These are phyloP conservation scores for Dryadula phaetusa DNA, from an alignment of 2,888 invertebrate species.

Conservation along the genomic window DNA sequence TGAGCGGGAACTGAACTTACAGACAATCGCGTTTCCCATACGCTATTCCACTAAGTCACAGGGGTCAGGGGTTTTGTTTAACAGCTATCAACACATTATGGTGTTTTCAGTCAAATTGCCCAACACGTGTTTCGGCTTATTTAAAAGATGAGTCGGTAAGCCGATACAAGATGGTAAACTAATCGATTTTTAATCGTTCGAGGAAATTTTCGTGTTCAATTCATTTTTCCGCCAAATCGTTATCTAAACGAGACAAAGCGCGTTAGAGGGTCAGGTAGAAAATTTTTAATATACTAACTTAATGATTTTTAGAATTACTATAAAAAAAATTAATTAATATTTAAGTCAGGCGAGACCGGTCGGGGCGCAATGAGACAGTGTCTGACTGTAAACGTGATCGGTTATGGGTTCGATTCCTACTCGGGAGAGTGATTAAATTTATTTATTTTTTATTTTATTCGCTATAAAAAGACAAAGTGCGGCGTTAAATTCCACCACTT, in stretches of 20 bases:
- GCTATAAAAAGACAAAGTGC: too few relatives aligned
- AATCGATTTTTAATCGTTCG: slow-evolving; percentile 9
- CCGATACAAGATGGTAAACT: background rate
- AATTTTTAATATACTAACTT: background rate
- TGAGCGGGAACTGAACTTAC: too few relatives aligned
- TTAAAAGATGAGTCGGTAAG: slow-evolving; percentile 14
- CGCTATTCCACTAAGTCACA: too few relatives aligned
- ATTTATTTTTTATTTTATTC: too few relatives aligned
- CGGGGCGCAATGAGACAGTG: too few relatives aligned
- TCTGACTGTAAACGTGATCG: too few relatives aligned
- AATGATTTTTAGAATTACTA: background rate
- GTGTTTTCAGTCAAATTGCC: background rate
- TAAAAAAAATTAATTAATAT: too few relatives aligned
- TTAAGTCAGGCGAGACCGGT: too few relatives aligned
- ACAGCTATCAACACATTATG: background rate
- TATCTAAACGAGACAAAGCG: background rate
- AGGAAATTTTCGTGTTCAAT: background rate
- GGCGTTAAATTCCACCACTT: too few relatives aligned
- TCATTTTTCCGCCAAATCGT: slow-evolving; percentile 1
- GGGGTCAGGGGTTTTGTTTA: background rate
- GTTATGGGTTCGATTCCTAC: too few relatives aligned
- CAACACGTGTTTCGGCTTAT: background rate
- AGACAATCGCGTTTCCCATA: too few relatives aligned
- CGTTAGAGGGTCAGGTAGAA: background rate
- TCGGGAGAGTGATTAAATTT: too few relatives aligned